Conservation (phyloP, 2,888 invertebrate genomes). For the Drosophila birchii region DNA sequence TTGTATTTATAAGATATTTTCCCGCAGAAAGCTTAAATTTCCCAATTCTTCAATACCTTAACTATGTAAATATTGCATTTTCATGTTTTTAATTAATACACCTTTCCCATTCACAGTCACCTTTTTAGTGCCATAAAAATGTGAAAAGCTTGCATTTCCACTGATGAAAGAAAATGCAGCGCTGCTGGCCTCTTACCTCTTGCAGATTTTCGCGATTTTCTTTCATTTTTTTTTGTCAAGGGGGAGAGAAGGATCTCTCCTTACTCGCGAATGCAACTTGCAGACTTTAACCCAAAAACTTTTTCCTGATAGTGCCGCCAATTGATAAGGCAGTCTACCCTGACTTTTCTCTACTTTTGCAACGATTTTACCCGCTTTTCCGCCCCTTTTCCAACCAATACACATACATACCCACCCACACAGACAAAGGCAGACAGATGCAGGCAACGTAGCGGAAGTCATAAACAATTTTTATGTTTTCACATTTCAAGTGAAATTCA, state of each 20-base stretch:
- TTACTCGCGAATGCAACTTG: slow-evolving; percentile 15
- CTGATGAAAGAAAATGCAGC: neutral
- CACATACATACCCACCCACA: neutral
- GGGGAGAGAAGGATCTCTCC: slow-evolving; percentile 9
- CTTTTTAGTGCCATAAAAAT: neutral
- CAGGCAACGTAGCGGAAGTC: slow-evolving; percentile 72
- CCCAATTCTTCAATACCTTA: neutral
- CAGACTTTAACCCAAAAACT: slow-evolving; percentile 29
- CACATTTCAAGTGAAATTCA: slow-evolving; percentile 80
- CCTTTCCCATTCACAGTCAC: neutral
- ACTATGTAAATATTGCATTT: neutral
- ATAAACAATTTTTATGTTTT: slow-evolving; percentile 79
- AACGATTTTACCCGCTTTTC: slow-evolving; percentile 6
- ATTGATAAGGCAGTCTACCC: slow-evolving; percentile 38
- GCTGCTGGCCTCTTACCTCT: neutral
- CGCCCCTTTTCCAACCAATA: slow-evolving; percentile 3
- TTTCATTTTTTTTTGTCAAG: neutral
- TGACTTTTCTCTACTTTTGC: slow-evolving; percentile 11
- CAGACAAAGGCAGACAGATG: slow-evolving; percentile 42
- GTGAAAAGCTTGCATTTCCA: slow-evolving; percentile 5
- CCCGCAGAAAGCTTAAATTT: neutral
- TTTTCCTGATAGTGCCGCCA: slow-evolving; percentile 27
- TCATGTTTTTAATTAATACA: neutral
- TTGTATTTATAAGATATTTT: neutral
- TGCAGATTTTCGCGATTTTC: slow-evolving; percentile 1